A percentile compares a stretch with the other conserved stretches of the same genome.
These are phyloP conservation scores for Percina caprodes DNA, from an alignment of 2,113 vertebrate genomes.

Conservation along the genomic window DNA sequence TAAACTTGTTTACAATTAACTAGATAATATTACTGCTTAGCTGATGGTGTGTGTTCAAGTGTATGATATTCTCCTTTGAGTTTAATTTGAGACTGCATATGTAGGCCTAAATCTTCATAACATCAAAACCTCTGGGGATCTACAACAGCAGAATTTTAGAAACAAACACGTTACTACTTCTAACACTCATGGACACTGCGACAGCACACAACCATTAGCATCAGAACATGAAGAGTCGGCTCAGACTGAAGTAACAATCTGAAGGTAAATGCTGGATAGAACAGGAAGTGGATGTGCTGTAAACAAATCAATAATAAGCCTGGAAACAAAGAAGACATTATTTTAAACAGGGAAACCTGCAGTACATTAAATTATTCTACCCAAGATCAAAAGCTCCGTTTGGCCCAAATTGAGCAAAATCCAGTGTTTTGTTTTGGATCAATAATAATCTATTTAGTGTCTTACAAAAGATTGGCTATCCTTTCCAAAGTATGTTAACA, in stretches of 20 bases:
- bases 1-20: not conserved
- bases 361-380: not conserved
- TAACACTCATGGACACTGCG: constrained; percentile 31
- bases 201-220: constrained; percentile 55
- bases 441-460: not conserved
- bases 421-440: not conserved
- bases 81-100: not conserved
- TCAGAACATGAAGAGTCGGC: constrained; percentile 33
- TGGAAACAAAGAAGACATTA: not conserved
- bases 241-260: constrained; percentile 20
- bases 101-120: constrained; percentile 29
- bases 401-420: not conserved
- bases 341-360: constrained; percentile 15
- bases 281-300: constrained; percentile 9
- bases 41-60: not conserved
- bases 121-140: constrained; percentile 50
- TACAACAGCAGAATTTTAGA: constrained; percentile 45
- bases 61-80: not conserved
- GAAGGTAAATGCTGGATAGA: not conserved
- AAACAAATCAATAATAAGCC: constrained; percentile 26
- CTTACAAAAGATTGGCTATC: not conserved
- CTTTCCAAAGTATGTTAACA: not conserved
- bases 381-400: constrained; percentile 3
- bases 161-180: constrained; percentile 50
- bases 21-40: not conserved